Evolutionary conservation across 2,113 vertebrate species (phyloP).

Genomic region (cat (Felis catus)): F.catus_Fca126_mat1.0 CM031420.1:73077501-73078000

Average conservation of each 20-base stretch:
- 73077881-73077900: not conserved
- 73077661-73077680: not conserved
- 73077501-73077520: not conserved
- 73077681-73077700: not conserved
- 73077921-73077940: not conserved
- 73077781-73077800: constrained; percentile 27
- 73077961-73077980: fast-evolving
- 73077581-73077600: not conserved
- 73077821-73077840: constrained; percentile 20
- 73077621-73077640: not conserved
- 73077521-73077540: not conserved
- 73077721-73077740: not conserved
- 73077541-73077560: not conserved
- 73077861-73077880: not conserved
- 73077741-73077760: not conserved
- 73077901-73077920: not conserved
- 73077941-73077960: not conserved
- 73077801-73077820: not conserved
- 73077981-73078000: fast-evolving
- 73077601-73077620: not conserved
- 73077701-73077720: not conserved
- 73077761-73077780: not conserved
- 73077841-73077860: not conserved
- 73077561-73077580: not conserved
- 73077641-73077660: not conserved